Conservation (phyloP, 2,113 vertebrate genomes). For the Platysternon megacephalum region DNA sequence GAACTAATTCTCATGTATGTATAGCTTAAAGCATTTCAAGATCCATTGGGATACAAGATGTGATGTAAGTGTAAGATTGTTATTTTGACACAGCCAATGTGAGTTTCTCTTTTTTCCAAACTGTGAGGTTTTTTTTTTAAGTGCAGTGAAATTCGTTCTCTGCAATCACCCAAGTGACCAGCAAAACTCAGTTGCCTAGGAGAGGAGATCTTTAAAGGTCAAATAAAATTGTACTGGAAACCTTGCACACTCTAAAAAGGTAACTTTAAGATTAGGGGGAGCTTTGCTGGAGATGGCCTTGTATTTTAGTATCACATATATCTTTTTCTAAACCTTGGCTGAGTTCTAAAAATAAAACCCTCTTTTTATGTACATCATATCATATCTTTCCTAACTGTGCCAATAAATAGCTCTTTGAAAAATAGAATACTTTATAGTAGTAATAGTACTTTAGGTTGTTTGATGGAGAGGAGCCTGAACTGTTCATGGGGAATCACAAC, state of each 20-base stretch:
- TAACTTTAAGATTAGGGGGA: fast-evolving
- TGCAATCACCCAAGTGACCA: neutral
- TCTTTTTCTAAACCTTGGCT: fast-evolving
- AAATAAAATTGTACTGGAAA: fast-evolving
- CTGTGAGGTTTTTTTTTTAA: neutral
- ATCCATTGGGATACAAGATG: neutral
- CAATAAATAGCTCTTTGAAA: neutral
- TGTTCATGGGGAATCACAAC: neutral
- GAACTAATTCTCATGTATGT: neutral
- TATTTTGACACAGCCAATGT: no score
- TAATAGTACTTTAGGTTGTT: neutral
- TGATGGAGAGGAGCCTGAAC: neutral
- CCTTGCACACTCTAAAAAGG: neutral
- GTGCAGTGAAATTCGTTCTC: neutral
- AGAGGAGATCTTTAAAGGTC: neutral
- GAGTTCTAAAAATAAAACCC: neutral
- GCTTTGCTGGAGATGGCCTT: fast-evolving
- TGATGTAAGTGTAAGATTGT: neutral
- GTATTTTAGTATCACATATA: fast-evolving
- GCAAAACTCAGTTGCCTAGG: neutral
- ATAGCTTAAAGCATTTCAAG: neutral
- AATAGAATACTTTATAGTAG: neutral
- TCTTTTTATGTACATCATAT: fast-evolving
- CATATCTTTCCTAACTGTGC: fast-evolving
- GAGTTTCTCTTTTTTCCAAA: neutral